These are phyloP conservation scores for Rhinopomastus cyanomelas DNA, from an alignment of 2,113 vertebrate species.

Conservation along the genomic window DNA sequence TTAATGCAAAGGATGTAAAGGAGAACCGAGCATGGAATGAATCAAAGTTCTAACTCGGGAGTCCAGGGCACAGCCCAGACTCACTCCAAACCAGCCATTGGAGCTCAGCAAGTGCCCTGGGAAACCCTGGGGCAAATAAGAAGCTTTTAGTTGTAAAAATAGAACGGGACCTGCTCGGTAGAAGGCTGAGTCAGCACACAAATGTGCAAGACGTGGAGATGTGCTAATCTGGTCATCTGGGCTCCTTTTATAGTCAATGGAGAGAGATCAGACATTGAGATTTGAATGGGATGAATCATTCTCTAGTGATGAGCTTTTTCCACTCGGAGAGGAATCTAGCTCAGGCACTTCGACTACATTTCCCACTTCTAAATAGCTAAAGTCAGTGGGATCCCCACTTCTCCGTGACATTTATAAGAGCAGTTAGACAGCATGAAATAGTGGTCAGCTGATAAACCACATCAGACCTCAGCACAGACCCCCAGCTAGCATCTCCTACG, in stretches of 20 bases:
- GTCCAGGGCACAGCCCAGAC: not conserved
- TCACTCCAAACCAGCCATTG: not conserved
- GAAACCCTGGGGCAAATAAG: not conserved
- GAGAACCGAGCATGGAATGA: not conserved
- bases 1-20: not conserved
- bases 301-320: constrained; percentile 40
- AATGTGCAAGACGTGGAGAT: constrained; percentile 22
- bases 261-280: constrained; percentile 26
- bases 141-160: not conserved
- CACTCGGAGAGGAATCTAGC: constrained; percentile 6
- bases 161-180: not conserved
- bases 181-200: constrained; percentile 33
- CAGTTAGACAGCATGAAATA: not conserved
- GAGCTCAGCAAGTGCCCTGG: not conserved
- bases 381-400: not conserved
- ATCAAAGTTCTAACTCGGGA: not conserved
- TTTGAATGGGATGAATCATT: constrained; percentile 43
- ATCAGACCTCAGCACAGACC: not conserved
- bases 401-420: not conserved
- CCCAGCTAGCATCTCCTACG: not conserved
- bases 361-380: not conserved
- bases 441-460: not conserved
- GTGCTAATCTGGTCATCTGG: constrained; percentile 45
- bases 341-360: not conserved
- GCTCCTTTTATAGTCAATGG: constrained; percentile 60